Base-by-base conservation (phyloP, 92 coral and sea anemone species). In the Palythoa grandis region DNA sequence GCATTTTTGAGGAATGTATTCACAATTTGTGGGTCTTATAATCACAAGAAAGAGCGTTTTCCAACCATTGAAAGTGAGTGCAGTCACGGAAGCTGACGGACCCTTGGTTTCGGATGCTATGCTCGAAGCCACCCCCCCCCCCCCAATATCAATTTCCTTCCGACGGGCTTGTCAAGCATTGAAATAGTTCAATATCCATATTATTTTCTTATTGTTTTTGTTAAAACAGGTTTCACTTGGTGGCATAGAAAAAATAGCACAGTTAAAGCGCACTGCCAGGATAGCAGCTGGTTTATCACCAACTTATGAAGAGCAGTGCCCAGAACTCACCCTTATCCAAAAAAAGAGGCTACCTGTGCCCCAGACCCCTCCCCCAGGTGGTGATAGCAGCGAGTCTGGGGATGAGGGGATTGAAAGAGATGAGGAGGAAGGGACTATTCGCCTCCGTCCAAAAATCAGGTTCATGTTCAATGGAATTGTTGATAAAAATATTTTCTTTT, bases 261-360 rank as follows among this genome's bases (percentile, higher is more conserved):
- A 82, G 69, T 87, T 85, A 52, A 97, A 97, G 77, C 87, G 97
- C 86, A 90, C 89, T 50, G 66, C 86, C 39, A 75, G 99, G 76
- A 74, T 97, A 11, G 95, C 90, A 9, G 88, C 90, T 43, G 99
- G 98, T 8, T 83, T 97, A 22, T 88, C 97, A 47, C 94, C 98
- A 23, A 82, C 97, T 8, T 97, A 93, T 83, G 96, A 95, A 24
- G 91, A 92, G 54, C 98, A 94, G 50, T 93, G 95, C 83, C 89
- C 94, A 0, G 66, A 76, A 0, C 90, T 82, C 11, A 88, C 92
- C 24, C 22, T 79, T 56, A 69, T 47, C 35, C 88, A 87, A 25
- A 89, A 79, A 22, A 80, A 80, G 74, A 84, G 95, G 22, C 87
- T 82, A 0, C 92, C 90, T 0, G 87, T 90, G 11, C 95, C 96